Evolutionary conservation across 2,888 invertebrate genomes (phyloP), one percentile per base, ranked within the genome.

Genomic region (Lithophane leautieri): DNA sequence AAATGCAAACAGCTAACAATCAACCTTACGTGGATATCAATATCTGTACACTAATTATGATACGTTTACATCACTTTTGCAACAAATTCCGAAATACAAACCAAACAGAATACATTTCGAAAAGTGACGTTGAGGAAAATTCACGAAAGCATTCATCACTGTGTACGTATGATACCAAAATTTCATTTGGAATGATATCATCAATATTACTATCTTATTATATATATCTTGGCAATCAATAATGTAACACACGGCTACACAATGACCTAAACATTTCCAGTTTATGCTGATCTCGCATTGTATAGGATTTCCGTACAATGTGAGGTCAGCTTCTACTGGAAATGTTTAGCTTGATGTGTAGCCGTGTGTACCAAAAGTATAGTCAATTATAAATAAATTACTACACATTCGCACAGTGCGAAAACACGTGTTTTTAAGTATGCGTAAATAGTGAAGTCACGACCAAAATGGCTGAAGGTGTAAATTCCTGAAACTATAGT

Each of bases 401-500:
- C 56, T 60, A 58, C 58, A 34, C 1, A 68, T 70, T 81, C 4
- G 19, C 60, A 70, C 69, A 19, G 40, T 56, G 65, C 61, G 67
- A 65, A 73, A 83, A 67, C 47, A 72, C 47, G 25, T 68, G 54
- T 54, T 67, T 66, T 44, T 22, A 62, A 28, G 14, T 19, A 52
- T 8, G 56, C 50, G 60, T 42, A 16, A 81, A 83, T 73, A 22
- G 52, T 54, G 25, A 1, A 47, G 52, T 73, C 82, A 83, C 82
- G 82, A 76, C 40, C 12, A 7, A 47, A 28, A 52, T 72, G 60
- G 12, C 34, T 54, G 34, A 47, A 83, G 62, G 81, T 81, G 82
- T 73, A 58, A 84, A 84, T 76, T 81, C 70, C 56, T 52, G 67
- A 63, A 83, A 79, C 74, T 71, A 16, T 28, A 52, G 69, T 72